phyloP scores from a whole-genome alignment of 2,797 vertebrate genomes.

The Passerculus sandwichensis region DNA sequence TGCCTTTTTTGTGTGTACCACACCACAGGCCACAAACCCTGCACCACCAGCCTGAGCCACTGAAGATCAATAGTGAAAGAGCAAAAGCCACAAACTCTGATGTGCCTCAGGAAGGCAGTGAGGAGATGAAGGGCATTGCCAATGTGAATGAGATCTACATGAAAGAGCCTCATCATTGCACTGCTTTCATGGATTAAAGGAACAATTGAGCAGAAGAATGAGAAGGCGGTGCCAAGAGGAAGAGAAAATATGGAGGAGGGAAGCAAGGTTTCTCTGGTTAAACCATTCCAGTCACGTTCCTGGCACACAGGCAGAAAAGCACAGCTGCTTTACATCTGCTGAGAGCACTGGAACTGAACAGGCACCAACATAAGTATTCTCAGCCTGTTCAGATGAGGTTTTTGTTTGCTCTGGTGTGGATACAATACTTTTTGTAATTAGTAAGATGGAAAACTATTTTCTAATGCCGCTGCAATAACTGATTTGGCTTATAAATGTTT shows the following conservation, averaged over 20 bases:
- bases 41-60: background rate
- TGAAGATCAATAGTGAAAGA: conserved; percentile 20
- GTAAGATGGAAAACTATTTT: conserved; percentile 46
- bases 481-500: conserved; percentile 46
- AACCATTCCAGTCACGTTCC: conserved; percentile 60
- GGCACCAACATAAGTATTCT: conserved; percentile 12
- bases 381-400: conserved; percentile 38
- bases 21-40: conserved; percentile 27
- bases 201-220: conserved; percentile 60
- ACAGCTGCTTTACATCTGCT: conserved; percentile 67
- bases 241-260: conserved; percentile 41
- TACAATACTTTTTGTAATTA: conserved; percentile 52
- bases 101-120: conserved; percentile 39
- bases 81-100: conserved; percentile 23
- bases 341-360: conserved; percentile 24
- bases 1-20: background rate
- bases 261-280: conserved; percentile 26
- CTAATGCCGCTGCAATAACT: conserved; percentile 22
- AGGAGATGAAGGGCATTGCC: conserved; percentile 46
- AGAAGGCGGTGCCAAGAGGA: conserved; percentile 56
- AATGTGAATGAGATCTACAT: conserved; percentile 40
- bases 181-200: conserved; percentile 47
- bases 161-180: background rate
- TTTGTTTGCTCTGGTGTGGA: conserved; percentile 53
- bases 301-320: conserved; percentile 16